Percentiles rank a stretch among this genome's conserved stretches.
phyloP scores from a whole-genome alignment of 1,140 invertebrate genomes.

The Aphaenogaster floridana region DNA sequence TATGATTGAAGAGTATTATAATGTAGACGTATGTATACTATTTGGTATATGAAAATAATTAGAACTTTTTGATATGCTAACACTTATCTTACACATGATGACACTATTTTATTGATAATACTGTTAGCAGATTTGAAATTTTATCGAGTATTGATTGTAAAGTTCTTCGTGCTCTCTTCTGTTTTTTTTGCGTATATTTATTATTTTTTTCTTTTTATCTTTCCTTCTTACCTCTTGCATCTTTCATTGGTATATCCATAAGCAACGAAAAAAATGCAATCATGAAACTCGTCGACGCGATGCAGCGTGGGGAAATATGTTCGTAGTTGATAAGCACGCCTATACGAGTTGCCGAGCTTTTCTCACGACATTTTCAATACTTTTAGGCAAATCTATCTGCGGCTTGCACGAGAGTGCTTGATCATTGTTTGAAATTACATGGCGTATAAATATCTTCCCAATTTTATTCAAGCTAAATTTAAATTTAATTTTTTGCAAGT shows the following conservation, averaged over 20 bases:
- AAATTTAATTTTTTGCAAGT: conserved; percentile 3
- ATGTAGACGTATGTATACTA: background rate
- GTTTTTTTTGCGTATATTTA: conserved; percentile 19
- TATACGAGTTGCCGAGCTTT: conserved; percentile 23
- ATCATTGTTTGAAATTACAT: background rate
- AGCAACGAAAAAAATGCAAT: conserved; percentile 42
- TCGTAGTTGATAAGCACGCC: conserved; percentile 35
- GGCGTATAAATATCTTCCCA: background rate
- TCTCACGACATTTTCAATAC: conserved; percentile 45
- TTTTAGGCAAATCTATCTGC: conserved; percentile 36
- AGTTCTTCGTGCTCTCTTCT: background rate
- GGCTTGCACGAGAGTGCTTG: background rate
- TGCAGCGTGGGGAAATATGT: conserved; percentile 21
- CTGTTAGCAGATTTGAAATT: background rate
- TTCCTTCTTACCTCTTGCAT: conserved; percentile 25
- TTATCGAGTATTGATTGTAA: background rate
- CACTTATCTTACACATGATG: background rate
- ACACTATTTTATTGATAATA: conserved; percentile 5
- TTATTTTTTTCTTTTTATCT: conserved; percentile 42
- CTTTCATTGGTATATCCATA: conserved; percentile 18
- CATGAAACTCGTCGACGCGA: conserved; percentile 53
- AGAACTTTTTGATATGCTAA: background rate
- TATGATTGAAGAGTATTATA: background rate
- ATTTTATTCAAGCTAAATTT: conserved; percentile 1
- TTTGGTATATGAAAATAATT: background rate